Evolutionary conservation across 2,797 vertebrate species (phyloP).

Genomic region (Anomalospiza imberbis): DNA sequence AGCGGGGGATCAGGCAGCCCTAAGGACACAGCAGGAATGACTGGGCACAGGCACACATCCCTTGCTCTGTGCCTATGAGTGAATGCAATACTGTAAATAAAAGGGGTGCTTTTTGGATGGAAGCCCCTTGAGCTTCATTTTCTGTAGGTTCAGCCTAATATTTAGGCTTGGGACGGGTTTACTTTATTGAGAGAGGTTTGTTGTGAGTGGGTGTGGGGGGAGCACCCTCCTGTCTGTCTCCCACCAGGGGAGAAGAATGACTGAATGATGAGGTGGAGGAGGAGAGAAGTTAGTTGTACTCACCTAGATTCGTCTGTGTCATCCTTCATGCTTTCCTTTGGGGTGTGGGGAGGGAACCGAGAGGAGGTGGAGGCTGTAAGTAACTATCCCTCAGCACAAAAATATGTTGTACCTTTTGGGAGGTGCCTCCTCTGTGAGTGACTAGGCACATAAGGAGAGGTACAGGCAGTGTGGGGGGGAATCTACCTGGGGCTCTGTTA

Average conservation of each 20-base stretch:
- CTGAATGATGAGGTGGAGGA: not conserved
- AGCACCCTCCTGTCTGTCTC: not conserved
- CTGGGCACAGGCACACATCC: not conserved
- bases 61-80: not conserved
- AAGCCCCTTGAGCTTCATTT: not conserved
- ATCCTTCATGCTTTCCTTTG: not conserved
- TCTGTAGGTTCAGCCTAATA: conserved; percentile 51
- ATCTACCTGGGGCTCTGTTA: not conserved
- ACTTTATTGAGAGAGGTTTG: conserved; percentile 4
- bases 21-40: not conserved
- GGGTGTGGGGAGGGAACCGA: not conserved
- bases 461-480: fast-evolving
- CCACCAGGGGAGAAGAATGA: not conserved
- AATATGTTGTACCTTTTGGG: not conserved
- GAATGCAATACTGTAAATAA: conserved; percentile 63
- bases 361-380: not conserved
- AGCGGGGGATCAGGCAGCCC: not conserved
- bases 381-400: not conserved
- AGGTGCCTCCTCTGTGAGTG: not conserved
- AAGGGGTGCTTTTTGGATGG: not conserved
- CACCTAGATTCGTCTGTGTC: not conserved
- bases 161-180: conserved; percentile 47
- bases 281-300: conserved; percentile 13
- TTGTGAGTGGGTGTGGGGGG: not conserved
- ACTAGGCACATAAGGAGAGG: not conserved